These are phyloP conservation scores for Drosophila lini DNA, from an alignment of 1,140 invertebrate genomes.

Conservation along the genomic window DNA sequence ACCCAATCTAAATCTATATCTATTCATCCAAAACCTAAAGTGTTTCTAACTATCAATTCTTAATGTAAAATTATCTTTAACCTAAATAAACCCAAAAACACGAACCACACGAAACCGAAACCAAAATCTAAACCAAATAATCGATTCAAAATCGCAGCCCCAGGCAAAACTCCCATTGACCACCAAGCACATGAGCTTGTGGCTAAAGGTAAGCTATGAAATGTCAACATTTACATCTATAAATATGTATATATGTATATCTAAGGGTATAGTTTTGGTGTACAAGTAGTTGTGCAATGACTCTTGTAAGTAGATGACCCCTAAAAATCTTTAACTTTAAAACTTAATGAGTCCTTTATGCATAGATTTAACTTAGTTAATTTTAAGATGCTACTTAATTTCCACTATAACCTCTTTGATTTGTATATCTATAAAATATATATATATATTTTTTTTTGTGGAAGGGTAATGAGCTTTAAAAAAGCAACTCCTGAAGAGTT, in stretches of 20 bases:
- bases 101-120: constrained; percentile 45
- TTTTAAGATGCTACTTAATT: neutral
- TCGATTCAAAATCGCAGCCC: constrained; percentile 54
- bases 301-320: neutral
- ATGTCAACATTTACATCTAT: constrained; percentile 11
- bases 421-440: neutral
- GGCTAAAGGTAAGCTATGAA: constrained; percentile 61
- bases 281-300: neutral
- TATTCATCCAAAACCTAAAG: constrained; percentile 46
- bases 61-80: constrained; percentile 63
- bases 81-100: constrained; percentile 48
- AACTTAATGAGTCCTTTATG: neutral
- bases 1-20: constrained; percentile 28
- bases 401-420: neutral
- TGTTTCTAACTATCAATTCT: constrained; percentile 64
- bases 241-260: neutral
- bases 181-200: constrained; percentile 58
- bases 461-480: neutral
- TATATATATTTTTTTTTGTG: neutral
- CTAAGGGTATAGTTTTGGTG: neutral
- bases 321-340: neutral
- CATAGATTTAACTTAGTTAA: neutral
- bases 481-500: neutral
- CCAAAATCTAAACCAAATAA: constrained; percentile 43
- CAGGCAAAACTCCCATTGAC: constrained; percentile 38